Conservation (phyloP, 2,888 invertebrate genomes). For the Pristionchus japonicus region DNA sequence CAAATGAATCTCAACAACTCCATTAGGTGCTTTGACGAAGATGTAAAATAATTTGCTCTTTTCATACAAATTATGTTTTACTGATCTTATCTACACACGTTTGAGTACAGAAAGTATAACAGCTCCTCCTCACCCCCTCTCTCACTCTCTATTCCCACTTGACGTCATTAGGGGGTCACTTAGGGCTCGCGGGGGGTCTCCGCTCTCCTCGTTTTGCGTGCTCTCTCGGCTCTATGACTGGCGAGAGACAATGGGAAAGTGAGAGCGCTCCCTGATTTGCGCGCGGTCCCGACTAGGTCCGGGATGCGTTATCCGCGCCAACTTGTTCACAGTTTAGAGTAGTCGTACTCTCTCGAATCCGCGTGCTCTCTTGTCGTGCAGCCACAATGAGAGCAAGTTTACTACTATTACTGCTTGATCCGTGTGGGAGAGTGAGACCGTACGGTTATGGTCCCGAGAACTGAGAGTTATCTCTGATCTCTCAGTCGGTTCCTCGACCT, state of each 20-base stretch:
- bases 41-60: too few species aligned
- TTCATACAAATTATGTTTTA: too few species aligned
- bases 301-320: not conserved
- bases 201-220: not conserved
- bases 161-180: conserved; percentile 19
- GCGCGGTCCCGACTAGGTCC: not conserved
- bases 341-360: too few species aligned
- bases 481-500: not conserved
- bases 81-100: too few species aligned
- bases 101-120: too few species aligned
- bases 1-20: too few species aligned
- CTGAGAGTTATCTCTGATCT: not conserved
- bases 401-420: not conserved
- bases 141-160: not conserved
- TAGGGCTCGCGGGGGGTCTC: not conserved
- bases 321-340: not conserved
- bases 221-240: not conserved
- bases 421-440: not conserved
- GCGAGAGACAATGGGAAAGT: not conserved
- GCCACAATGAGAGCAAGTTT: too few species aligned
- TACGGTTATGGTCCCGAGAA: not conserved
- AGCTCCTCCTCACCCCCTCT: not conserved
- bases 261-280: not conserved
- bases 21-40: too few species aligned
- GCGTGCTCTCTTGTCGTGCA: too few species aligned